Evolutionary conservation across 1,140 invertebrate genomes (phyloP).

Genomic region (Epicauta chinensis): DNA sequence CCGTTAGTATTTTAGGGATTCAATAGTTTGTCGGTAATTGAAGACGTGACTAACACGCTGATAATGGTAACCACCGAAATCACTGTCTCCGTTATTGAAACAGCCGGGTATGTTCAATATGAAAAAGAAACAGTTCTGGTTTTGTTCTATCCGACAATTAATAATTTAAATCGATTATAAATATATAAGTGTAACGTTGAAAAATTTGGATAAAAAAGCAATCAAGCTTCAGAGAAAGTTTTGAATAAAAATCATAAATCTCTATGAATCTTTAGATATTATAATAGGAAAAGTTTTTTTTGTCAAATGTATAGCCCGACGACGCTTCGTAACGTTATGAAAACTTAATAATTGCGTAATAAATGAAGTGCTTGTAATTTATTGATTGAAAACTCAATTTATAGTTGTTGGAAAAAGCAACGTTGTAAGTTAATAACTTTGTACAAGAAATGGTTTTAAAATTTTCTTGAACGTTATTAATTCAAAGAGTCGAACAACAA

Average conservation of each 20-base stretch:
- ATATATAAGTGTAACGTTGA: too few species aligned
- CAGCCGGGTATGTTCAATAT: conserved; percentile 10
- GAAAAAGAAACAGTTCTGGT: background rate
- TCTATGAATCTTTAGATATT: conserved; percentile 10
- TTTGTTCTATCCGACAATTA: too few species aligned
- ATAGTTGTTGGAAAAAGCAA: conserved; percentile 6
- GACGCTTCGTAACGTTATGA: conserved; percentile 15
- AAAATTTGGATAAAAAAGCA: background rate
- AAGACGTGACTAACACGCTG: conserved; percentile 10
- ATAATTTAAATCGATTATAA: too few species aligned
- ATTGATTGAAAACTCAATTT: conserved; percentile 25
- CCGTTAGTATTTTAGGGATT: conserved; percentile 3
- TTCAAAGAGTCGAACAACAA: too few species aligned
- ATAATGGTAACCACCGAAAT: conserved; percentile 6
- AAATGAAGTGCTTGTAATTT: conserved; percentile 25
- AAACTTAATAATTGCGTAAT: conserved; percentile 26
- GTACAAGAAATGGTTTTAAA: too few species aligned
- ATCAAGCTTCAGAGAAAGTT: conserved; percentile 1
- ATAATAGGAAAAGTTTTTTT: conserved; percentile 21
- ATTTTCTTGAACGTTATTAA: too few species aligned
- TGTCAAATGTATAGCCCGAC: conserved; percentile 12
- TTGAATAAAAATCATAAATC: conserved; percentile 12
- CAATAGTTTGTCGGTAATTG: conserved; percentile 10
- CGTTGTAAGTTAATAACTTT: too few species aligned
- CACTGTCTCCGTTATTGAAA: conserved; percentile 6